Evolutionary conservation across 2,797 vertebrate genomes (phyloP).

Genomic region (Spatula versicolor): DNA sequence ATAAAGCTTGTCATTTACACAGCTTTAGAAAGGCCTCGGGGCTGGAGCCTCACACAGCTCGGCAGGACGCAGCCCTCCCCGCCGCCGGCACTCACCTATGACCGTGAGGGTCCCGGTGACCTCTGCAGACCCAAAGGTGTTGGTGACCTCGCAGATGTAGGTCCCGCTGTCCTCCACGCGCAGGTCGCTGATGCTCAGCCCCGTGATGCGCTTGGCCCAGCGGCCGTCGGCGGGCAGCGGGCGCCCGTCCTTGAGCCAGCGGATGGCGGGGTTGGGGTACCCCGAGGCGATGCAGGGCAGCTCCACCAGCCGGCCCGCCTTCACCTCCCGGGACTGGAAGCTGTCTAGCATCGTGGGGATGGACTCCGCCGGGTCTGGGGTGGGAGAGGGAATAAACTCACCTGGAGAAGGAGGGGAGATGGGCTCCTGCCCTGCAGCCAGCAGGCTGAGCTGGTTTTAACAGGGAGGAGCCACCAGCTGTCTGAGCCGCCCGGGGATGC

Average conservation of each 20-base stretch:
- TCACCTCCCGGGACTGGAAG: constrained; percentile 93
- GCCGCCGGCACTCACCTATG: constrained; percentile 83
- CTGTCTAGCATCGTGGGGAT: constrained; percentile 93
- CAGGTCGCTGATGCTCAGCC: constrained; percentile 91
- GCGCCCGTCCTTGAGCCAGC: constrained; percentile 95
- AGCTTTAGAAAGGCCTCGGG: not conserved
- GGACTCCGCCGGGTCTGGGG: constrained; percentile 91
- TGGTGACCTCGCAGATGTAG: constrained; percentile 98
- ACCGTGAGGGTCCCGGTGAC: constrained; percentile 92
- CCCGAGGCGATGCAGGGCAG: constrained; percentile 94
- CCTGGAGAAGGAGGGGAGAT: rapidly evolving
- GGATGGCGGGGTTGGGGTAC: constrained; percentile 93
- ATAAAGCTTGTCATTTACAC: not conserved
- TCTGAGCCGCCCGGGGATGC: not conserved
- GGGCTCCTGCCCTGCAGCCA: not conserved
- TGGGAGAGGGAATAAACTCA: not conserved
- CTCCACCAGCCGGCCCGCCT: constrained; percentile 88
- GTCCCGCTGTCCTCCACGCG: constrained; percentile 94
- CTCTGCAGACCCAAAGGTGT: constrained; percentile 96
- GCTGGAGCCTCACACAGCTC: not conserved
- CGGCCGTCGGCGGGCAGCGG: constrained; percentile 90
- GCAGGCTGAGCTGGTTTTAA: not conserved
- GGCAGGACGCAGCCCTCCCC: not conserved
- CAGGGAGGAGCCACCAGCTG: not conserved
- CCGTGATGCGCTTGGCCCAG: constrained; percentile 91